These are phyloP conservation scores for Leptopterna dolabrata DNA, from an alignment of 2,888 invertebrate genomes.

Conservation along the genomic window DNA sequence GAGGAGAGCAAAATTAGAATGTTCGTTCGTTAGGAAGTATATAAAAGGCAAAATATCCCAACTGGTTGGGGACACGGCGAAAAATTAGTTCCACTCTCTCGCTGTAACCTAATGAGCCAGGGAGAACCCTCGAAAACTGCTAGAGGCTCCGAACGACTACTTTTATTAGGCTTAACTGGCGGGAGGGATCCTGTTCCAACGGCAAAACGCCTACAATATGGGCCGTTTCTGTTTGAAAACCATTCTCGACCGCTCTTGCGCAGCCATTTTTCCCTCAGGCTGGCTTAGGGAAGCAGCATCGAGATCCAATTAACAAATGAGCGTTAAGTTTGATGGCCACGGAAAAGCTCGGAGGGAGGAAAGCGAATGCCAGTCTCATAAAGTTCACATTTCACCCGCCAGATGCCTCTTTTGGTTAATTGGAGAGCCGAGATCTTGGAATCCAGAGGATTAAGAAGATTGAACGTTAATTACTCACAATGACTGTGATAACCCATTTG, in stretches of 20 bases:
- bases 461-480: neutral
- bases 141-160: constrained; percentile 1
- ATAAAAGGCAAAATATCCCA: neutral
- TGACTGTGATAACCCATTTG: neutral
- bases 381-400: neutral
- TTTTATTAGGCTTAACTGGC: constrained; percentile 2
- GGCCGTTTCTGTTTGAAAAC: constrained; percentile 15
- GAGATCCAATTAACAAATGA: constrained; percentile 20
- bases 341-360: constrained; percentile 9
- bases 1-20: neutral
- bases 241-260: neutral
- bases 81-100: constrained; percentile 17
- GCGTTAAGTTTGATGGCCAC: constrained; percentile 17
- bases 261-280: neutral
- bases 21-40: neutral
- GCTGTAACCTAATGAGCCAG: constrained; percentile 9
- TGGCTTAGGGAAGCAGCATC: neutral
- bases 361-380: neutral
- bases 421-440: neutral
- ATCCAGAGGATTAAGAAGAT: neutral
- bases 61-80: neutral
- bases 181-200: neutral
- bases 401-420: neutral
- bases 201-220: neutral
- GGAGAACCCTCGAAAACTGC: constrained; percentile 24